Conservation (phyloP, 2,888 invertebrate genomes). For the Sphecodes monilicornis region DNA sequence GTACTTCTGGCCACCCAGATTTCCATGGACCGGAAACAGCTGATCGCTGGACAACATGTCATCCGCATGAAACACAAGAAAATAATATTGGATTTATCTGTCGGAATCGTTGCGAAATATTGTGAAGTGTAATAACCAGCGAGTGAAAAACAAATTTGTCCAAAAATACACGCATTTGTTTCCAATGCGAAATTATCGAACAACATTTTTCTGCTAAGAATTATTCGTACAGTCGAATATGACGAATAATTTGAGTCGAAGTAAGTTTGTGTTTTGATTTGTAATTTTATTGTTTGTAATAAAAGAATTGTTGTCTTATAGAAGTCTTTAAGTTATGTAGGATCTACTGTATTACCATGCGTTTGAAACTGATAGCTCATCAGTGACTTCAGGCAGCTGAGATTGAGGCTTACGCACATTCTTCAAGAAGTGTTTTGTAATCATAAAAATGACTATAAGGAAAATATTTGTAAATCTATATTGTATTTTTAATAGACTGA, state of each 20-base stretch:
- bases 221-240: not conserved
- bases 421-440: not conserved
- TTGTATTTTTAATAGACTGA: not conserved
- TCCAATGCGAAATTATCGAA: not conserved
- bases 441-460: not conserved
- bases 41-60: conserved; percentile 62
- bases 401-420: not conserved
- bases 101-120: not conserved
- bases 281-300: not conserved
- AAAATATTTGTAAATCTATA: not conserved
- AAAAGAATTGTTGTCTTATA: not conserved
- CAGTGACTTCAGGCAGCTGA: not conserved
- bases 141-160: not conserved
- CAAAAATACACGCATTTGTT: not conserved
- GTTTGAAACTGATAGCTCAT: not conserved
- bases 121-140: not conserved
- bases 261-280: not conserved
- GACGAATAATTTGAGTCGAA: not conserved
- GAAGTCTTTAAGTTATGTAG: not conserved
- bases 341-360: not conserved
- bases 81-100: conserved; percentile 24
- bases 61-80: conserved; percentile 9
- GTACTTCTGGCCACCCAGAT: not conserved
- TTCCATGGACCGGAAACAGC: conserved; percentile 68
- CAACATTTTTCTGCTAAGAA: not conserved